These are phyloP conservation scores for Litoditis marina DNA, from an alignment of 2,888 invertebrate species.

Conservation along the genomic window DNA sequence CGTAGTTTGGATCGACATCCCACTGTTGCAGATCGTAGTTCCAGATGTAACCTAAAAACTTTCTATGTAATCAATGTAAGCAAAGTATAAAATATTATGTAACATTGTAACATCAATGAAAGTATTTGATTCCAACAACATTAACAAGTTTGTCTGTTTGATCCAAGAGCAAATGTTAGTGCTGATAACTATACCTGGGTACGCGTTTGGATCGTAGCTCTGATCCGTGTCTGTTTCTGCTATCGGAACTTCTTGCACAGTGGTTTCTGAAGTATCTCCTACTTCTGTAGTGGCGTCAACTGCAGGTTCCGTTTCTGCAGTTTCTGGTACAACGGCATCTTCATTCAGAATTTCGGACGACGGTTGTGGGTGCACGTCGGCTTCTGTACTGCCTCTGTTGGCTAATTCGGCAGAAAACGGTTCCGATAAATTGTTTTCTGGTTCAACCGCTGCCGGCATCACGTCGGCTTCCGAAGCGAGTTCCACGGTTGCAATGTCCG, in stretches of 20 bases:
- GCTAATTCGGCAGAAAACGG: too few species aligned
- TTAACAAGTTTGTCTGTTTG: too few species aligned
- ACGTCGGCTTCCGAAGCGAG: not conserved
- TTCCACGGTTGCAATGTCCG: conserved; percentile 2
- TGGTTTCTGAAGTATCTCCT: not conserved
- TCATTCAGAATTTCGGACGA: too few species aligned
- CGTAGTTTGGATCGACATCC: conserved; percentile 42
- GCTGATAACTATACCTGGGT: conserved; percentile 23
- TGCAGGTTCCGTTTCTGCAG: not conserved
- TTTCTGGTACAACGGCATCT: too few species aligned
- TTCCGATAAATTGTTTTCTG: too few species aligned
- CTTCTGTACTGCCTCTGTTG: too few species aligned
- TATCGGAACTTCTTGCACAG: conserved; percentile 4
- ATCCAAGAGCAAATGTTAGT: too few species aligned
- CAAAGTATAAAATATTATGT: too few species aligned
- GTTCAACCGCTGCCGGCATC: not conserved
- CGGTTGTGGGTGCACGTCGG: too few species aligned
- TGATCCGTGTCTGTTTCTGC: not conserved
- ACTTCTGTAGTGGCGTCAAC: conserved; percentile 9
- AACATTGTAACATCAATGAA: too few species aligned
- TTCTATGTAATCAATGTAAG: not conserved
- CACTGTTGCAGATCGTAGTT: conserved; percentile 44
- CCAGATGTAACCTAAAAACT: conserved; percentile 40
- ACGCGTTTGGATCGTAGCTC: conserved; percentile 33
- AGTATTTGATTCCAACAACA: too few species aligned